These are phyloP conservation scores for Hippocampus mohnikei DNA, from an alignment of 2,113 vertebrate species.

Conservation along the genomic window DNA sequence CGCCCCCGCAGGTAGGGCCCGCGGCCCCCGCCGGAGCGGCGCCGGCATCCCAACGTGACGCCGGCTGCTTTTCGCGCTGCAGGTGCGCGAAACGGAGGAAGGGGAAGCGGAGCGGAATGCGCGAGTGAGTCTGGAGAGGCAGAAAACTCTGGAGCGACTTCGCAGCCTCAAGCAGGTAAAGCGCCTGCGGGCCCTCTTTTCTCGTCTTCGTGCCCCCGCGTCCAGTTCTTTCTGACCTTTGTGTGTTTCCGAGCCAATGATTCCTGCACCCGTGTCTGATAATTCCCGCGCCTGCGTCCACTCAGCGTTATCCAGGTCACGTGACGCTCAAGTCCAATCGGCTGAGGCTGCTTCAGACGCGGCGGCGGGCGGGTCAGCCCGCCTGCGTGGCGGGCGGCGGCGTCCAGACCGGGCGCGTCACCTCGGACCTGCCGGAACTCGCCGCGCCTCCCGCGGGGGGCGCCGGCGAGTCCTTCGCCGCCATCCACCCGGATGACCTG, in stretches of 20 bases:
- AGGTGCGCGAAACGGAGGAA: conserved; percentile 72
- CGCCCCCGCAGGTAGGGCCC: conserved; percentile 53
- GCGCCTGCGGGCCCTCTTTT: too few relatives aligned
- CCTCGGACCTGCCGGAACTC: conserved; percentile 60
- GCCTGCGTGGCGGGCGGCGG: conserved; percentile 65
- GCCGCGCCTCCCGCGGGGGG: conserved; percentile 43
- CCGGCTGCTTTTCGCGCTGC: background rate
- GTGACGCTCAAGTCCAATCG: conserved; percentile 92
- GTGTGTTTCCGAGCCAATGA: background rate
- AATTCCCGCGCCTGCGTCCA: background rate
- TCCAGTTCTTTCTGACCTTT: too few relatives aligned
- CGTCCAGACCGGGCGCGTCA: conserved; percentile 67
- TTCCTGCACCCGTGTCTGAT: background rate
- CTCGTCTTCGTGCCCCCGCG: too few relatives aligned
- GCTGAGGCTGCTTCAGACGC: conserved; percentile 70
- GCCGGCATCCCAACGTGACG: background rate
- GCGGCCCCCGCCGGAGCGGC: background rate
- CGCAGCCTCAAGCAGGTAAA: conserved; percentile 91
- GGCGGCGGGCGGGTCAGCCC: conserved; percentile 69
- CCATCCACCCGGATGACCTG: conserved; percentile 60
- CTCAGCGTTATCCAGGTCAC: conserved; percentile 89
- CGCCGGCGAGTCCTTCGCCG: conserved; percentile 72
- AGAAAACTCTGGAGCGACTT: conserved; percentile 89
- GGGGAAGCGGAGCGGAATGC: conserved; percentile 82
- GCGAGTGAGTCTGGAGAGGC: conserved; percentile 88